Base-by-base conservation (phyloP, 2,113 vertebrate species). In the Leucosticte australis region DNA sequence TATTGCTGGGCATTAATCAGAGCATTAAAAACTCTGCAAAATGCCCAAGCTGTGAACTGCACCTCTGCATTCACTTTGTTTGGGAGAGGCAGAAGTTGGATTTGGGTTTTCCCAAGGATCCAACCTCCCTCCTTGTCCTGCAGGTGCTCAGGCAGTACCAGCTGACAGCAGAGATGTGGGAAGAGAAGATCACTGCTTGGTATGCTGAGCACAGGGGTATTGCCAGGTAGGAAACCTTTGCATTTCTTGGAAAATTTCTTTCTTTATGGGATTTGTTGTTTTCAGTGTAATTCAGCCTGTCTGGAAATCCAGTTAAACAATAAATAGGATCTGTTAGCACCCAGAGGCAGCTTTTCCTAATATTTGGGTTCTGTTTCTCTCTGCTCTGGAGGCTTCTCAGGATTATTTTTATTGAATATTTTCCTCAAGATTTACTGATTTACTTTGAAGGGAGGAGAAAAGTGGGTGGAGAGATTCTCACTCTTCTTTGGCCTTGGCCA, bases 121-220 rank as follows among this genome's bases (percentile, higher is more conserved):
- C 53, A 52, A 26, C 3, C 86, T 74, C 57, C 33, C 87, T 77
- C 10, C 30, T 92, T 78, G 9, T 55, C 80, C 47, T 87, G 23
- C 85, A 99, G 99, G 99, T 99, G 77, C 97, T 99, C 92, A 99
- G 98, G 98, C 99, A 99, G 85, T 99, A 99, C 92, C 99, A 99
- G 96, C 98, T 99, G 98, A 99, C 99, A 64, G 98, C 98, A 60
- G 98, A 99, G 95, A 99, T 99, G 99, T 99, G 99, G 99, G 99
- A 99, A 93, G 99, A 99, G 90, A 99, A 99, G 95, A 99, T 99
- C 84, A 99, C 99, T 20, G 99, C 99, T 63, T 99, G 99, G 98
- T 99, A 99, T 70, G 99, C 99, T 56, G 98, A 99, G 76, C 99
- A 99, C 97, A 98, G 98, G 96, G 99, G 98, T 22, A 99, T 99